Evolutionary conservation across 2,888 invertebrate species (phyloP).

Genomic region (Lycaena phlaeas): DNA sequence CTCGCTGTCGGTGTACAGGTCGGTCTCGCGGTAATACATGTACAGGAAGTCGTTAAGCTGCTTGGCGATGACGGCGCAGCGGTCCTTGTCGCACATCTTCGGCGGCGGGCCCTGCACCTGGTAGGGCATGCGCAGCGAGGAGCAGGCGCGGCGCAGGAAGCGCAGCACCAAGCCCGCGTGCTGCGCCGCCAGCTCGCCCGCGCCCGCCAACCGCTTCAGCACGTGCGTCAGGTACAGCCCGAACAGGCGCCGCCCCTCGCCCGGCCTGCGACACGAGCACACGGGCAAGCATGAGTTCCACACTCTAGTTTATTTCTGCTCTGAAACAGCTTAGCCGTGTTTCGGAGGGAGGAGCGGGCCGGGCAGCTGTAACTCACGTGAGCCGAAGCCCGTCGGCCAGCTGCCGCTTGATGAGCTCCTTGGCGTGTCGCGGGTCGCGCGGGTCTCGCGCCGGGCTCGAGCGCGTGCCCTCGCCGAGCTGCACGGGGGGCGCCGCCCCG

Average conservation of each 20-base stretch:
- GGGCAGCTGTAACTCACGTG: too few species aligned
- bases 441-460: conserved; percentile 24
- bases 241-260: conserved; percentile 84
- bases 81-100: conserved; percentile 84
- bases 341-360: too few species aligned
- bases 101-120: conserved; percentile 77
- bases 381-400: conserved; percentile 77
- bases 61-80: conserved; percentile 87
- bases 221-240: conserved; percentile 83
- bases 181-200: conserved; percentile 62
- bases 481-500: conserved; percentile 53
- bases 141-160: conserved; percentile 82
- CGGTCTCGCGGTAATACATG: conserved; percentile 87
- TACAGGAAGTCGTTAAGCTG: conserved; percentile 88
- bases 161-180: conserved; percentile 80
- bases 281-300: too few species aligned
- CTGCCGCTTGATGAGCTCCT: conserved; percentile 72
- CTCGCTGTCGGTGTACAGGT: conserved; percentile 80
- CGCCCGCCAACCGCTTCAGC: conserved; percentile 75
- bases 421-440: conserved; percentile 67
- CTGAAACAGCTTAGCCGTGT: too few species aligned
- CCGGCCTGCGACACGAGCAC: conserved; percentile 67
- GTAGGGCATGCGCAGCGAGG: conserved; percentile 79
- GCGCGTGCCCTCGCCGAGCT: conserved; percentile 33
- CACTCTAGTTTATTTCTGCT: too few species aligned